A percentile compares a stretch with the other conserved stretches of the same genome.
Conservation (phyloP, 2,888 invertebrate species). For the Dolichomitus sp. region DNA sequence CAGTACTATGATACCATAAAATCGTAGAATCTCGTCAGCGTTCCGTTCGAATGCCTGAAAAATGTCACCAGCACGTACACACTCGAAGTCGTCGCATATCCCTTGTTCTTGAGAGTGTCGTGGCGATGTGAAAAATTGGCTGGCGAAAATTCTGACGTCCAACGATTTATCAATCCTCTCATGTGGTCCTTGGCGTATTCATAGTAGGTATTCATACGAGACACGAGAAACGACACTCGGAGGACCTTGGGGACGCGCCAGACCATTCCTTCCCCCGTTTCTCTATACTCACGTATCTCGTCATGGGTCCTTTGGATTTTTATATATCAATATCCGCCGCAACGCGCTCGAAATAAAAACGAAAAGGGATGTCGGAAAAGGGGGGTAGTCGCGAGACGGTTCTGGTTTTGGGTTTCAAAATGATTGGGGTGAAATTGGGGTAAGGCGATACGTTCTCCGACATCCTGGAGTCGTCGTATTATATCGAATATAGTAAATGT, state of each 20-base stretch:
- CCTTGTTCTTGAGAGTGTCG: constrained; percentile 74
- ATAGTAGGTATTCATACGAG: constrained; percentile 62
- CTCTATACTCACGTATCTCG: constrained; percentile 26
- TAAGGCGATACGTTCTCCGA: constrained; percentile 82
- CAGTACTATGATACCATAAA: not conserved
- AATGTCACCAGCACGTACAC: constrained; percentile 73
- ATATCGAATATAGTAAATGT: constrained; percentile 27
- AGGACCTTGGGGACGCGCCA: constrained; percentile 63
- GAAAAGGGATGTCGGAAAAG: constrained; percentile 62
- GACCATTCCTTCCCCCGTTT: constrained; percentile 57
- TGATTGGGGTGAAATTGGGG: constrained; percentile 86
- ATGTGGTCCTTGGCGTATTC: constrained; percentile 59
- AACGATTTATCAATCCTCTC: constrained; percentile 82
- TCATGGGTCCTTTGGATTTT: constrained; percentile 72
- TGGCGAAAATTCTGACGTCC: constrained; percentile 81
- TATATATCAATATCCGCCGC: constrained; percentile 81
- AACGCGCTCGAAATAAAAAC: constrained; percentile 69
- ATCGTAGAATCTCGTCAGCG: constrained; percentile 69
- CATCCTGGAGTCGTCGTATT: constrained; percentile 54
- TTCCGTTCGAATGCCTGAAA: constrained; percentile 83
- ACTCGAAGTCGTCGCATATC: constrained; percentile 57
- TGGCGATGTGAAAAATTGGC: constrained; percentile 83
- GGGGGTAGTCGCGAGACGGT: constrained; percentile 62
- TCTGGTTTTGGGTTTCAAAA: constrained; percentile 84
- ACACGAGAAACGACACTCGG: constrained; percentile 61